Conservation (phyloP, 2,797 vertebrate genomes). For the Melopsittacus undulatus region DNA sequence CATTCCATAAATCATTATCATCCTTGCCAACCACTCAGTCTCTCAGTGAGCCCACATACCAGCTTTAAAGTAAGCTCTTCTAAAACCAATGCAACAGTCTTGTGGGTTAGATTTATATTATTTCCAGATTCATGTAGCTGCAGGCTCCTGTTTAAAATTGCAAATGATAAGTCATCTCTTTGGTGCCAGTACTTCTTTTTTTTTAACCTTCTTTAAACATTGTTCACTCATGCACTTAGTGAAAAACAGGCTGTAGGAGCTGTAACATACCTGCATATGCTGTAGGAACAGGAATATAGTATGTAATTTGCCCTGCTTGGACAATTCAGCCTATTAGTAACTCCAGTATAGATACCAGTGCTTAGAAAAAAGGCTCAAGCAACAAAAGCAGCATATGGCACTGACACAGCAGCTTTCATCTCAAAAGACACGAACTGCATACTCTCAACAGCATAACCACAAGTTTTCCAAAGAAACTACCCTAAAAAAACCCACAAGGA, state of each 20-base stretch:
- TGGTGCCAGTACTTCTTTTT: conserved; percentile 36
- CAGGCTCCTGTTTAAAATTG: conserved; percentile 70
- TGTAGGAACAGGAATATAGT: background rate
- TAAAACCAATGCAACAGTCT: conserved; percentile 75
- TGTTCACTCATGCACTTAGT: conserved; percentile 55
- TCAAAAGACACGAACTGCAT: background rate
- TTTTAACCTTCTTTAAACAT: conserved; percentile 43
- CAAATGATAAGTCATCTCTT: conserved; percentile 73
- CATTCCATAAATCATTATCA: conserved; percentile 80
- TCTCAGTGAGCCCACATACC: conserved; percentile 75
- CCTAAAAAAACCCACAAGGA: background rate
- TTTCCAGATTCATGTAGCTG: conserved; percentile 79
- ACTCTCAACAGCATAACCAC: background rate
- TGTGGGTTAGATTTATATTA: conserved; percentile 78
- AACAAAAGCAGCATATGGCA: background rate
- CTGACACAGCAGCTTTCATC: background rate
- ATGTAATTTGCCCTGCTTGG: background rate
- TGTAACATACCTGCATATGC: background rate
- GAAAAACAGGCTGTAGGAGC: conserved; percentile 53
- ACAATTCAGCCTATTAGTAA: conserved; percentile 2
- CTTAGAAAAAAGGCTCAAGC: background rate
- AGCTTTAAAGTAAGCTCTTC: conserved; percentile 79
- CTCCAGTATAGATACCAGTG: background rate
- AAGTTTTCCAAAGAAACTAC: background rate
- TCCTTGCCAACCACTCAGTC: conserved; percentile 73